phyloP scores from a whole-genome alignment of 2,113 vertebrate genomes.

The Paedocypris sp. region DNA sequence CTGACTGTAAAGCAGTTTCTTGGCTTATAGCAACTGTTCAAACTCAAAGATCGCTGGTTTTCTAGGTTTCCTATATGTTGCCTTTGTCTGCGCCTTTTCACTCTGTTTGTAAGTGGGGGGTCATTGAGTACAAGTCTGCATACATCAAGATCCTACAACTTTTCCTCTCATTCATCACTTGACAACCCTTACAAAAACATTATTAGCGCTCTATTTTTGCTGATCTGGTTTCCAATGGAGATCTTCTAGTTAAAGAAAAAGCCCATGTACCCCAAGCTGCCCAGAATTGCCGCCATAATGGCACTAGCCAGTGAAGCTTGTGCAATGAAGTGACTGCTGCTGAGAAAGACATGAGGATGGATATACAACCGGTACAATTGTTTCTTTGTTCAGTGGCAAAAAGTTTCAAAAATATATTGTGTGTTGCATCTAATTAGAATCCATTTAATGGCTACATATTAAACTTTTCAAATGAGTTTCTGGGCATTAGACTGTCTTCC shows the following conservation, averaged over 20 bases:
- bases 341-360: too few relatives aligned
- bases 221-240: conserved; percentile 17
- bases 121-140: not conserved
- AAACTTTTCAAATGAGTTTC: too few relatives aligned
- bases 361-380: not conserved
- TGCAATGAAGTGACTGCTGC: not conserved
- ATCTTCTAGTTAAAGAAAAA: conserved; percentile 16
- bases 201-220: conserved; percentile 12
- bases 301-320: not conserved
- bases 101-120: not conserved
- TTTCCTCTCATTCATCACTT: conserved; percentile 3
- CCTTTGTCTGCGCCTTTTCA: not conserved
- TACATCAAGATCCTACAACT: conserved; percentile 3
- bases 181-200: conserved; percentile 1
- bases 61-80: not conserved
- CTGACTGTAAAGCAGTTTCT: not conserved
- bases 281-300: not conserved
- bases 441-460: too few relatives aligned
- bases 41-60: not conserved
- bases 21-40: not conserved
- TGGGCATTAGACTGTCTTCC: too few relatives aligned
- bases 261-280: conserved; percentile 1
- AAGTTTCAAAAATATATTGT: too few relatives aligned
- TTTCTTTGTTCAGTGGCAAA: not conserved
- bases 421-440: too few relatives aligned